Evolutionary conservation across 2,797 vertebrate species (phyloP).

Genomic region (Myotis findleyi): DNA sequence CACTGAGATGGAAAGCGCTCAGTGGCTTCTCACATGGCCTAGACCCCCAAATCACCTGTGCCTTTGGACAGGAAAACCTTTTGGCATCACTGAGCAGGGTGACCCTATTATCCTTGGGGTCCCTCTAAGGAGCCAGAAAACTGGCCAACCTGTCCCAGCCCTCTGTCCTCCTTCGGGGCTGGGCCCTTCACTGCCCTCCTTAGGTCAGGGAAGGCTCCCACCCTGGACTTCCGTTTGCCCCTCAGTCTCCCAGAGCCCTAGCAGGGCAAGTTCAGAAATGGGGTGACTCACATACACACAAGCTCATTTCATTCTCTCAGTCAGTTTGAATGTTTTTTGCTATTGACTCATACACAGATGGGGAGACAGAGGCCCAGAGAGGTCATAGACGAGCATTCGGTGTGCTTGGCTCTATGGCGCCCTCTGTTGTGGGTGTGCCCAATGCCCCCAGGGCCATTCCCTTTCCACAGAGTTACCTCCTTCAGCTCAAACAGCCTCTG

Average conservation of each 20-base stretch:
- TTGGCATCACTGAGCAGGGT: neutral
- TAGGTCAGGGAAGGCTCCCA: neutral
- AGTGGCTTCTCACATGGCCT: neutral
- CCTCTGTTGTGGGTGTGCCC: neutral
- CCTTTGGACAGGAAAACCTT: neutral
- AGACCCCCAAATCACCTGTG: neutral
- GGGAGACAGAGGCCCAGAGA: neutral
- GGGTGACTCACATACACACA: neutral
- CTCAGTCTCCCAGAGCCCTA: neutral
- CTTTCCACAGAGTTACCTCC: neutral
- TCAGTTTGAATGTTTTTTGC: neutral
- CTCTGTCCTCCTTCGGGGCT: neutral
- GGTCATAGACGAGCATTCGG: neutral
- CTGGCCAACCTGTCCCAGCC: neutral
- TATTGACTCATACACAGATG: neutral
- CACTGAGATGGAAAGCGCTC: neutral
- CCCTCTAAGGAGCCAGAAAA: neutral
- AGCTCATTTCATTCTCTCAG: neutral
- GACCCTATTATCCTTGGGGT: neutral
- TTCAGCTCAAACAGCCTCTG: neutral
- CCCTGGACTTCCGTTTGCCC: neutral
- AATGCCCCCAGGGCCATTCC: neutral
- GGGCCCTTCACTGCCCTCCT: neutral
- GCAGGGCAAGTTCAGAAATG: neutral
- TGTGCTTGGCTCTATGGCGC: accelerated